Conservation (phyloP, 2,888 invertebrate genomes). For the Phyto melanocephala region DNA sequence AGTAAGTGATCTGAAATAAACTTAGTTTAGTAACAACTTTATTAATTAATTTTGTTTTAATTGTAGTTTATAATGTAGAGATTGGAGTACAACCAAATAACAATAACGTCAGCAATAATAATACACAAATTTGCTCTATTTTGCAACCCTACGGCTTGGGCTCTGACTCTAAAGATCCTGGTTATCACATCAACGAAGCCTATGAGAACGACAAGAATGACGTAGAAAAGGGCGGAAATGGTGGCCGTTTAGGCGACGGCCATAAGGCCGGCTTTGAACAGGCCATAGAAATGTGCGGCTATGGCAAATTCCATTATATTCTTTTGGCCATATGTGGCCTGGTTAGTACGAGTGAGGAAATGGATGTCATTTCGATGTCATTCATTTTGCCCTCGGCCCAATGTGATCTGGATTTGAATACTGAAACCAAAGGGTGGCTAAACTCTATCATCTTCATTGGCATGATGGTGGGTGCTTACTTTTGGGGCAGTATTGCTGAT, state of each 20-base stretch:
- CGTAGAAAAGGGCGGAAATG: conserved; percentile 72
- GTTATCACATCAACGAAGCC: conserved; percentile 75
- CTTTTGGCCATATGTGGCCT: conserved; percentile 94
- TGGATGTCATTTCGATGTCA: conserved; percentile 97
- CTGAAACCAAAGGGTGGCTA: conserved; percentile 89
- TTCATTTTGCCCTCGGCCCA: conserved; percentile 95
- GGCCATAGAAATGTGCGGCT: conserved; percentile 90
- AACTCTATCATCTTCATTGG: conserved; percentile 91
- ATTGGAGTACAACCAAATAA: conserved; percentile 89
- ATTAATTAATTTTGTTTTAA: background rate
- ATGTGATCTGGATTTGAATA: conserved; percentile 92
- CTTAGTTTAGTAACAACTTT: background rate
- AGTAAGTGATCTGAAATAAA: conserved; percentile 82
- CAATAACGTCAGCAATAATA: conserved; percentile 80
- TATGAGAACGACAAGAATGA: conserved; percentile 74
- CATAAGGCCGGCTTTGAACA: conserved; percentile 92
- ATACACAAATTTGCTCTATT: conserved; percentile 75
- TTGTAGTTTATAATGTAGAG: conserved; percentile 91
- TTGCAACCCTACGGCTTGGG: conserved; percentile 76
- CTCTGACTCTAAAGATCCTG: conserved; percentile 73
- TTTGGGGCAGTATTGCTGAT: conserved; percentile 95
- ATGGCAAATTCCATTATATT: conserved; percentile 89
- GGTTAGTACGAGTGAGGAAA: conserved; percentile 96
- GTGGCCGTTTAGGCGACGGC: conserved; percentile 79
- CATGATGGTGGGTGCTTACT: conserved; percentile 96